phyloP scores from a whole-genome alignment of 2,797 vertebrate species.

The Malacoctenus gilli region DNA sequence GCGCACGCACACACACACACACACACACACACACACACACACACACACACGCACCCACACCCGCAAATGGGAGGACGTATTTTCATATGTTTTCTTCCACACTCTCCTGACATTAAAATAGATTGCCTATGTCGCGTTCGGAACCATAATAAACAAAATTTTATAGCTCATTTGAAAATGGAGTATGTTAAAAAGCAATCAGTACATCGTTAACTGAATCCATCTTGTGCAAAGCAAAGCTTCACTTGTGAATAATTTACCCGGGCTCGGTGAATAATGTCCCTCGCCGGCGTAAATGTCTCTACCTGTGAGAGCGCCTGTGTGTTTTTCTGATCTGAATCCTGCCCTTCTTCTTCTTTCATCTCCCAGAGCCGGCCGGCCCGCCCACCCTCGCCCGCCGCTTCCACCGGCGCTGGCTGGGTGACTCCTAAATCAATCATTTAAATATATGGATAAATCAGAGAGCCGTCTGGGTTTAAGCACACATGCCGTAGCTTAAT shows the following conservation, averaged over 20 bases:
- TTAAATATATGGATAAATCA: conserved; percentile 82
- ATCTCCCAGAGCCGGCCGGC: conserved; percentile 50
- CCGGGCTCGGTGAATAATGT: conserved; percentile 65
- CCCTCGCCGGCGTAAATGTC: conserved; percentile 64
- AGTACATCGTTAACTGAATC: conserved; percentile 74
- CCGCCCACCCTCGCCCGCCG: conserved; percentile 34
- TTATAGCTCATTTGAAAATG: conserved; percentile 76
- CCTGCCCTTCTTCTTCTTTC: conserved; percentile 59
- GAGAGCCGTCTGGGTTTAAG: conserved; percentile 76
- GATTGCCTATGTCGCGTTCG: conserved; percentile 68
- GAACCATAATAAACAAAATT: conserved; percentile 78
- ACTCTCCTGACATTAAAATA: conserved; percentile 68
- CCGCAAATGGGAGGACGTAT: conserved; percentile 51
- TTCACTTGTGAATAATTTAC: conserved; percentile 71
- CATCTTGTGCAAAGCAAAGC: conserved; percentile 68
- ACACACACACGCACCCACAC: conserved; percentile 29
- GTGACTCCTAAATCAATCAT: conserved; percentile 83
- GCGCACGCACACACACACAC: conserved; percentile 41
- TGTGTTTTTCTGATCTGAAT: conserved; percentile 62
- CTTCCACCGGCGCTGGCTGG: conserved; percentile 74
- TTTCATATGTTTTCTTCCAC: conserved; percentile 61
- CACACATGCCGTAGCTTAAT: conserved; percentile 83
- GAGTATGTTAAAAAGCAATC: conserved; percentile 76
- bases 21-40: conserved; percentile 20
- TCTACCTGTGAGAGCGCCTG: conserved; percentile 62